Evolutionary conservation across 2,888 invertebrate genomes (phyloP).

Genomic region (Harpalus rufipes): DNA sequence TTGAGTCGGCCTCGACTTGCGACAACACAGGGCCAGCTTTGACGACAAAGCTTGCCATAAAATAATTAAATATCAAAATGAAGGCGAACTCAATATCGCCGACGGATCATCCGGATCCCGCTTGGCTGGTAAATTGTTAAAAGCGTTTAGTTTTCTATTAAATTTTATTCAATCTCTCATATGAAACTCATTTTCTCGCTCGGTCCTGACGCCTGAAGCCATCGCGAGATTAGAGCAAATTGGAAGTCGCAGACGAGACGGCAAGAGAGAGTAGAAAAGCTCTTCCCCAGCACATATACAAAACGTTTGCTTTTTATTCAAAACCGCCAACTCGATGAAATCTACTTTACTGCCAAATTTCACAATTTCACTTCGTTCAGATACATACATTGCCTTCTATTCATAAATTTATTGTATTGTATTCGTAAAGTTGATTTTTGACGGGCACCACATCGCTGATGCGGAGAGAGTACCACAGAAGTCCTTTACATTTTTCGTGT

Average conservation of each 20-base stretch:
- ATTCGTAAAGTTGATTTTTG: no score
- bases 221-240: conserved; percentile 66
- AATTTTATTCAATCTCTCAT: conserved; percentile 67
- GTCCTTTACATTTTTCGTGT: no score
- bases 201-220: conserved; percentile 63
- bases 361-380: conserved; percentile 15
- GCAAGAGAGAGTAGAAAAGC: not conserved
- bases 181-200: conserved; percentile 67
- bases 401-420: not conserved
- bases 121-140: conserved; percentile 62
- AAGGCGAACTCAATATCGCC: conserved; percentile 76
- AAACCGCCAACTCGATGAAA: conserved; percentile 23
- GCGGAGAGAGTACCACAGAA: no score
- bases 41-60: conserved; percentile 76
- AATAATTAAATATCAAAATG: conserved; percentile 77
- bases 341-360: conserved; percentile 30
- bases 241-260: conserved; percentile 53
- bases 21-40: conserved; percentile 74
- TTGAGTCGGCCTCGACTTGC: conserved; percentile 74
- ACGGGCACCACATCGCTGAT: no score
- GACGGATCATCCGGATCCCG: conserved; percentile 47
- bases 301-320: conserved; percentile 41
- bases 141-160: conserved; percentile 68
- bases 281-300: conserved; percentile 18
- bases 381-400: not conserved